Base-by-base conservation (phyloP, 1,140 invertebrate species). In the Hyles euphorbiae region DNA sequence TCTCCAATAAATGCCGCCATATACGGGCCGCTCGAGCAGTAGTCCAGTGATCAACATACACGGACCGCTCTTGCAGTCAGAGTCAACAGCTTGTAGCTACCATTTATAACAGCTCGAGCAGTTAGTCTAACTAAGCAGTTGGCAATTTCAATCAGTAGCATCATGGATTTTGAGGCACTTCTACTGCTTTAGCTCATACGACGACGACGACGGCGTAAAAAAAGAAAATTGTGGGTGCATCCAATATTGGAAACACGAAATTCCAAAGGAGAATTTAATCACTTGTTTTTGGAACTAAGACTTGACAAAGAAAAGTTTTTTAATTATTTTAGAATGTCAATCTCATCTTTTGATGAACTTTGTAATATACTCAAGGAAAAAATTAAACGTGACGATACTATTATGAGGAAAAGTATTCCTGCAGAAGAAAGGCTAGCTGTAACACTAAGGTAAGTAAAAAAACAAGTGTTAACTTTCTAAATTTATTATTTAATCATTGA, bases 401-500 rank as follows among this genome's bases (percentile, higher is more conserved):
- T 56, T 53, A 53, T 53, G 52, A 53, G 52, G 52, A 43, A 22
- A 53, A 53, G 52, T 53, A 53, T 53, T 22, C 52, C 9, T n/a
- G 36, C 52, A 43, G 52, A 53, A 40, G 52, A 53, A 53, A 53
- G 52, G 12, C 52, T 53, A 53, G 59, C 63, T 50, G 52, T 61
- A 66, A 66, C 60, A 62, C 56, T 66, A 53, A 66, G 64, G 64
- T 66, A 10, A 10, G 60, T 57, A 63, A 67, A 67, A 60, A 55
- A 57, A 57, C 12, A 55, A 52, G 10, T 11, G 53, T 48, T 67
- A 40, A 40, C 36, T 40, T 40, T 40, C 36, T 40, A 40, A 5
- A 60, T 48, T 60, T 63, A 12, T 47, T 55, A 40, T 66, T 59
- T 66, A 59, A 52, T 61, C 58, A 61, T 61, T 61, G 48, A 65